Percentiles rank a stretch among this genome's conserved stretches.
These are phyloP conservation scores for Merops nubicus DNA, from an alignment of 2,113 vertebrate genomes.

Conservation along the genomic window DNA sequence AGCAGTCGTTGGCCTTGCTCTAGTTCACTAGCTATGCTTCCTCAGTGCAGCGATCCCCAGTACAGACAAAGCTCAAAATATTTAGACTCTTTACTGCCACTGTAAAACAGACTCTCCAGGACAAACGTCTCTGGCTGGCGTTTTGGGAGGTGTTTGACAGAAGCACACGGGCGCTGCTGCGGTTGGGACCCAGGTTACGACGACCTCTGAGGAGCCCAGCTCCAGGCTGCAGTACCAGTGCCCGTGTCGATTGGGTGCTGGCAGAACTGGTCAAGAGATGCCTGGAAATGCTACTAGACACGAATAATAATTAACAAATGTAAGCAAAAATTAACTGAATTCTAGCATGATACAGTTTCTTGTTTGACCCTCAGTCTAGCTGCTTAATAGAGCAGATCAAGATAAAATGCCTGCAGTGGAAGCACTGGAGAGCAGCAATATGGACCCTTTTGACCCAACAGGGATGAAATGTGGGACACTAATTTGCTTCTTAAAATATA, in stretches of 20 bases:
- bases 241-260: not conserved
- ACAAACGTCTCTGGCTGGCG: not conserved
- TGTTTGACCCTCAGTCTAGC: not conserved
- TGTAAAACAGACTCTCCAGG: not conserved
- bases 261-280: not conserved
- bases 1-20: not conserved
- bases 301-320: not conserved
- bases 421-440: not conserved
- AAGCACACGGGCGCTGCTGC: not conserved
- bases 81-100: not conserved
- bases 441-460: not conserved
- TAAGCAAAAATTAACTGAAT: not conserved
- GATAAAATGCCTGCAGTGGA: not conserved
- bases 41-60: not conserved
- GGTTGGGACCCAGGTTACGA: not conserved
- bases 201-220: not conserved
- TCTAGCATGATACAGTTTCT: not conserved
- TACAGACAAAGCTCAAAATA: not conserved
- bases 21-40: not conserved
- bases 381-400: not conserved
- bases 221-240: not conserved
- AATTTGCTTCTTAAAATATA: conserved; percentile 37
- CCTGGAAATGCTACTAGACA: not conserved
- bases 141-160: not conserved
- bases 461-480: not conserved